These are phyloP conservation scores for Amiota mariae DNA, from an alignment of 2,888 invertebrate species.

Conservation along the genomic window DNA sequence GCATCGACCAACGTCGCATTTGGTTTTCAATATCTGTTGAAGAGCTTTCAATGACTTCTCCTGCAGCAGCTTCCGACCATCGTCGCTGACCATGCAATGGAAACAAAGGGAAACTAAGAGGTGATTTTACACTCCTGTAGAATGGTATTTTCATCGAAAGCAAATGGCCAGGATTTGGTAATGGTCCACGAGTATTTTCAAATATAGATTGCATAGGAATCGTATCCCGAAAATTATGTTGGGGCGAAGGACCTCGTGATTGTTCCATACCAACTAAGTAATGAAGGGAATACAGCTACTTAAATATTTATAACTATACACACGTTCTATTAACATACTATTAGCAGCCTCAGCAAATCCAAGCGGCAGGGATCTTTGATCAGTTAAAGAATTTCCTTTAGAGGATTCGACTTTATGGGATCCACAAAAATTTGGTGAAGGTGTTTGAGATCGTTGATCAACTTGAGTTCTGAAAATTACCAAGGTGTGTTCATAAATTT, in stretches of 20 bases:
- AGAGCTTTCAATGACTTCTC: conserved; percentile 56
- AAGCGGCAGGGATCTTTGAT: conserved; percentile 29
- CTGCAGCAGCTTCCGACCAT: conserved; percentile 82
- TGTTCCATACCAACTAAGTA: conserved; percentile 52
- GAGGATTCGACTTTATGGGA: conserved; percentile 45
- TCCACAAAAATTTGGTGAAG: conserved; percentile 74
- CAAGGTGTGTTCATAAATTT: too few relatives aligned
- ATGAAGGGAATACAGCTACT: neutral
- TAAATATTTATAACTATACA: neutral
- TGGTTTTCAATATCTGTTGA: conserved; percentile 74
- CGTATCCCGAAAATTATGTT: conserved; percentile 72
- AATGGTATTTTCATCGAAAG: conserved; percentile 76
- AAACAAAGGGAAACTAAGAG: conserved; percentile 77
- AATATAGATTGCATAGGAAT: conserved; percentile 75
- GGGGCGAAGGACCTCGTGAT: conserved; percentile 74
- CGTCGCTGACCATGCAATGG: conserved; percentile 78
- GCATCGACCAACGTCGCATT: conserved; percentile 81
- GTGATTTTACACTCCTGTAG: conserved; percentile 75
- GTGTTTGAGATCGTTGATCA: conserved; percentile 74
- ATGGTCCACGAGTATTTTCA: conserved; percentile 73
- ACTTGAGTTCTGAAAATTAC: conserved; percentile 42
- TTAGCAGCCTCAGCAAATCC: conserved; percentile 46
- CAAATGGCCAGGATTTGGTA: conserved; percentile 75
- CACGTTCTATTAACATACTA: neutral
- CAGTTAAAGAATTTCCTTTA: conserved; percentile 19